These are phyloP conservation scores for Diarsia rubi DNA, from an alignment of 2,888 invertebrate species.

Conservation along the genomic window DNA sequence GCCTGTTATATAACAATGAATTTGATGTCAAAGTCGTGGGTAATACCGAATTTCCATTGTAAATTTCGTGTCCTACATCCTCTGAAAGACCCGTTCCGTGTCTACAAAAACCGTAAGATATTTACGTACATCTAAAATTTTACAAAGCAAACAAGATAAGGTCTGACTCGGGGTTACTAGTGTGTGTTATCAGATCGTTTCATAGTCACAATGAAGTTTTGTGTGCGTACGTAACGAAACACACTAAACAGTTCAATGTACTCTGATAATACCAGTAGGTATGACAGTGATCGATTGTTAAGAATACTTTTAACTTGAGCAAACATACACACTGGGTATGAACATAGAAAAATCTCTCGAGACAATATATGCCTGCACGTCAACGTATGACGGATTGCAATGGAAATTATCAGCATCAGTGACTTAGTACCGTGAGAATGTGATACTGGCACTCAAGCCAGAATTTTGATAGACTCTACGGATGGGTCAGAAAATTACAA, in stretches of 20 bases:
- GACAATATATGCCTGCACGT: conserved; percentile 76
- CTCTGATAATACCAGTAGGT: conserved; percentile 83
- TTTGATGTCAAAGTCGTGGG: conserved; percentile 41
- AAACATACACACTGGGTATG: conserved; percentile 81
- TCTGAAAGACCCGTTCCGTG: conserved; percentile 34
- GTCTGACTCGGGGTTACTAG: conserved; percentile 70
- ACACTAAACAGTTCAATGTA: conserved; percentile 85
- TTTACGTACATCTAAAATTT: conserved; percentile 71
- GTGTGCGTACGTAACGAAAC: conserved; percentile 81
- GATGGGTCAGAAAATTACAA: conserved; percentile 8
- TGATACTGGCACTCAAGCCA: conserved; percentile 48
- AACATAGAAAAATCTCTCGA: conserved; percentile 79
- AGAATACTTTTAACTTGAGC: conserved; percentile 84
- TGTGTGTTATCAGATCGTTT: conserved; percentile 82
- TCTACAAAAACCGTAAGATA: conserved; percentile 56
- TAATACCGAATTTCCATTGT: conserved; percentile 47
- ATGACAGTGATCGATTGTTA: conserved; percentile 89
- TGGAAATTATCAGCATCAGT: conserved; percentile 65
- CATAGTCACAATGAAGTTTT: conserved; percentile 73
- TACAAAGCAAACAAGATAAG: conserved; percentile 85
- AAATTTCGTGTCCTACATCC: conserved; percentile 44
- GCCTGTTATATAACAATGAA: conserved; percentile 22
- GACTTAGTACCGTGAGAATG: conserved; percentile 55
- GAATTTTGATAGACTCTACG: neutral
- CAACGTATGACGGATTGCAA: conserved; percentile 79